Conservation (phyloP, 92 coral and sea anemone species). For the Paramuricea clavata region DNA sequence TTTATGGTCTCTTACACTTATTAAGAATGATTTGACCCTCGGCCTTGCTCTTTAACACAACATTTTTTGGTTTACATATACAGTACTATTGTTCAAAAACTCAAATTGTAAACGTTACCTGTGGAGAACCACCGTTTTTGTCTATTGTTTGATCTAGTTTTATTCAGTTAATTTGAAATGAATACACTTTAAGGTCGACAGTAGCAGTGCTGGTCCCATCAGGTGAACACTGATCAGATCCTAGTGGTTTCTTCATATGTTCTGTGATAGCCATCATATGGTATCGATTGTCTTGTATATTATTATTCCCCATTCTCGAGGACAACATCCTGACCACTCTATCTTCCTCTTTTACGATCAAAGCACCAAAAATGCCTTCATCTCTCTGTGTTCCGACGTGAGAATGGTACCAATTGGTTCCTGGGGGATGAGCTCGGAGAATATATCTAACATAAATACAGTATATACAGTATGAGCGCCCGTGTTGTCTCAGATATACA, state of each 20-base stretch:
- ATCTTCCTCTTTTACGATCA: background rate
- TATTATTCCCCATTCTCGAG: too few species aligned
- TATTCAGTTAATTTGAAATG: conserved; percentile 51
- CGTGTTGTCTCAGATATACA: too few species aligned
- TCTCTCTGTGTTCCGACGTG: conserved; percentile 6
- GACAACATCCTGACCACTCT: background rate
- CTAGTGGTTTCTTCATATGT: background rate
- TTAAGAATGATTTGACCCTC: too few species aligned
- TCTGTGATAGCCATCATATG: conserved; percentile 55
- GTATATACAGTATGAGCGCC: too few species aligned
- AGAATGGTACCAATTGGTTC: conserved; percentile 14
- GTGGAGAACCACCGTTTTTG: too few species aligned
- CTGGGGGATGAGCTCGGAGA: conserved; percentile 2
- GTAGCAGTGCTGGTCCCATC: conserved; percentile 19
- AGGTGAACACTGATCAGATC: conserved; percentile 25
- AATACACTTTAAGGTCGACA: conserved; percentile 64
- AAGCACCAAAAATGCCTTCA: conserved; percentile 17
- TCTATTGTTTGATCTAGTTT: too few species aligned
- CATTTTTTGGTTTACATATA: too few species aligned
- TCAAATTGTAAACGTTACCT: too few species aligned
- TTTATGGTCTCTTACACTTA: too few species aligned
- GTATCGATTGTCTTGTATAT: conserved; percentile 48
- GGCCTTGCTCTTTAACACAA: too few species aligned
- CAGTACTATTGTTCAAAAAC: too few species aligned
- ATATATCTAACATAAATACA: conserved; percentile 26